Evolutionary conservation across 2,888 invertebrate species (phyloP).

Genomic region (Drosophila mimetica): DNA sequence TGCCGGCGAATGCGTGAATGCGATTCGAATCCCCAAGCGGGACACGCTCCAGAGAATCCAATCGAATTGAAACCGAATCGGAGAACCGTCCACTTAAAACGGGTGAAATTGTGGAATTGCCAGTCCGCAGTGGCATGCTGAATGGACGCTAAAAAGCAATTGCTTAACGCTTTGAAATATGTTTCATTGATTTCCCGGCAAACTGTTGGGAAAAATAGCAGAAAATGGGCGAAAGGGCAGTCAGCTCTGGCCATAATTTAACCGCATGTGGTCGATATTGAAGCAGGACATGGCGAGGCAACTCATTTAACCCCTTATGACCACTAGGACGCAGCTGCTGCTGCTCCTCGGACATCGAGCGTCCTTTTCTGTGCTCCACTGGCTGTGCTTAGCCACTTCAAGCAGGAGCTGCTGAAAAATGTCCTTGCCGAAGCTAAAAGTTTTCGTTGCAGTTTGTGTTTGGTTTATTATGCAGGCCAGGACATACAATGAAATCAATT

Average conservation of each 20-base stretch:
- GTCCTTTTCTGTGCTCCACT: no score
- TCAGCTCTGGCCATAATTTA: constrained; percentile 69
- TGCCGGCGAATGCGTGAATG: constrained; percentile 1
- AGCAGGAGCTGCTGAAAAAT: constrained; percentile 44
- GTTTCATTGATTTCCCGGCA: constrained; percentile 74
- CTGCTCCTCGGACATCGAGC: constrained; percentile 14
- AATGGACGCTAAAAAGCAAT: constrained; percentile 64
- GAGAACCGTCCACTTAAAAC: constrained; percentile 43
- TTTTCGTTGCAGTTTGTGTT: constrained; percentile 46
- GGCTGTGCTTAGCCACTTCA: constrained; percentile 28
- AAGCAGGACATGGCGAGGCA: constrained; percentile 29
- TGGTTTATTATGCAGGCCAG: constrained; percentile 65
- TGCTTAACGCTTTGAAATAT: constrained; percentile 68
- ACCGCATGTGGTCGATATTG: constrained; percentile 79
- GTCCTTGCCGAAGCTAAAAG: constrained; percentile 32
- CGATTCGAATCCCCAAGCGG: constrained; percentile 16
- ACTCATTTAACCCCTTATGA: constrained; percentile 73
- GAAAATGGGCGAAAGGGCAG: constrained; percentile 37
- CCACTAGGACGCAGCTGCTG: constrained; percentile 53
- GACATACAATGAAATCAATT: constrained; percentile 66
- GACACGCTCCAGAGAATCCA: constrained; percentile 32
- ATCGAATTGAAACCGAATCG: constrained; percentile 44
- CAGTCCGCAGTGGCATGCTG: constrained; percentile 19
- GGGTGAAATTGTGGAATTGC: constrained; percentile 31
- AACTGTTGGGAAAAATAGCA: constrained; percentile 52